Evolutionary conservation across 2,797 vertebrate species (phyloP).

Genomic region (Garrulus glandarius): DNA sequence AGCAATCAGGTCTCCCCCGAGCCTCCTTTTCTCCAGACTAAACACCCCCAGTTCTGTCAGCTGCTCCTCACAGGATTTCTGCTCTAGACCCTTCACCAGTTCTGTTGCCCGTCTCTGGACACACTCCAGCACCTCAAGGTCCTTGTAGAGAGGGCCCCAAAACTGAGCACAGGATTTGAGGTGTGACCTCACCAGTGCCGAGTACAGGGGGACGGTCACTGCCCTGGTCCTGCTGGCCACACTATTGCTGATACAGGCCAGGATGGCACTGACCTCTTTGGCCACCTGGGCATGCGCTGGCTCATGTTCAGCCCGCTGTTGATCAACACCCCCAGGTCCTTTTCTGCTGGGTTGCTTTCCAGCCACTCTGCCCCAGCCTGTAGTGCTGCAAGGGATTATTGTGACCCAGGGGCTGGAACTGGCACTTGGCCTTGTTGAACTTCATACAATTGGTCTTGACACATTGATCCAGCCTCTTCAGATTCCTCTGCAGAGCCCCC

Average conservation of each 20-base stretch:
- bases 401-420: neutral
- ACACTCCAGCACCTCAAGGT: accelerated
- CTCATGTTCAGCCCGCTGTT: neutral
- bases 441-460: neutral
- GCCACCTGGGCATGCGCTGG: neutral
- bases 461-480: neutral
- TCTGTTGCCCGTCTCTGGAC: neutral
- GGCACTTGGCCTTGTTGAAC: neutral
- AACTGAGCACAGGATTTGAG: neutral
- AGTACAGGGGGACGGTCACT: neutral
- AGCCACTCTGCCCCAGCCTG: neutral
- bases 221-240: neutral
- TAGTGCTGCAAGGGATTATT: neutral
- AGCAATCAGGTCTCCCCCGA: neutral
- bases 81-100: neutral
- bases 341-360: neutral
- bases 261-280: neutral
- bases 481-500: neutral
- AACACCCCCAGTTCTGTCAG: neutral
- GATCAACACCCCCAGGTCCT: neutral
- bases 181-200: accelerated
- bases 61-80: neutral
- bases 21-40: neutral
- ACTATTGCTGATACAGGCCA: neutral
- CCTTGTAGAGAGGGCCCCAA: neutral